Evolutionary conservation across 2,113 vertebrate species (phyloP).

Genomic region (Glaucomys volans): DNA sequence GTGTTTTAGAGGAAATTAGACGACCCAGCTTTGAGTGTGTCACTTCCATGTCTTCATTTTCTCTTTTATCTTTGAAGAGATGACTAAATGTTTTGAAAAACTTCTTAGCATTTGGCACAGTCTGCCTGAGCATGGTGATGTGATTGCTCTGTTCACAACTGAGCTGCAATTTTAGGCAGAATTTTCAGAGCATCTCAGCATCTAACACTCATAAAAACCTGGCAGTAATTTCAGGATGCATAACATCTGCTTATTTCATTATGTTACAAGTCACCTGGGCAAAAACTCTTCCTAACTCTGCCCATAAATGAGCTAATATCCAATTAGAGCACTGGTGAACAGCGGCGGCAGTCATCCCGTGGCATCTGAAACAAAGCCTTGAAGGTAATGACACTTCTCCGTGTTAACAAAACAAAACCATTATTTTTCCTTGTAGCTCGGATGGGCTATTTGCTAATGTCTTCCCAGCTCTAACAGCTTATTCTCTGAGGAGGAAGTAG

Average conservation of each 20-base stretch:
- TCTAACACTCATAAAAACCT: constrained; percentile 71
- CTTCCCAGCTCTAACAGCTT: constrained; percentile 59
- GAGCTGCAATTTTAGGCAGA: constrained; percentile 51
- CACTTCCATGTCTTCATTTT: background rate
- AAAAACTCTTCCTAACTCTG: constrained; percentile 64
- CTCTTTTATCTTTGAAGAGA: background rate
- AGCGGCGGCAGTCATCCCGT: background rate
- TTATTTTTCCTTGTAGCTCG: constrained; percentile 7
- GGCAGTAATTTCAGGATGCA: constrained; percentile 59
- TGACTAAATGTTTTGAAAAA: constrained; percentile 45
- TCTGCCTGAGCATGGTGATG: constrained; percentile 21
- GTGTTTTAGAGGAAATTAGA: background rate
- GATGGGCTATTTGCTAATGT: constrained; percentile 63
- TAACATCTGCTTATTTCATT: constrained; percentile 73
- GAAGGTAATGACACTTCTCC: constrained; percentile 9
- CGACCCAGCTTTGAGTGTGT: background rate
- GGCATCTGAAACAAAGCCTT: background rate
- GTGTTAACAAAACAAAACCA: constrained; percentile 24
- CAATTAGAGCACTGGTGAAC: constrained; percentile 54
- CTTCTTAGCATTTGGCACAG: background rate
- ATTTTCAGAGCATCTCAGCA: constrained; percentile 54
- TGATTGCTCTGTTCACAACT: constrained; percentile 57
- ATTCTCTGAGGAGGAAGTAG: constrained; percentile 64
- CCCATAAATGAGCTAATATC: constrained; percentile 54
- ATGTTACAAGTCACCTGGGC: constrained; percentile 77